Conservation (phyloP, 2,113 vertebrate genomes). For the Mirza zaza region DNA sequence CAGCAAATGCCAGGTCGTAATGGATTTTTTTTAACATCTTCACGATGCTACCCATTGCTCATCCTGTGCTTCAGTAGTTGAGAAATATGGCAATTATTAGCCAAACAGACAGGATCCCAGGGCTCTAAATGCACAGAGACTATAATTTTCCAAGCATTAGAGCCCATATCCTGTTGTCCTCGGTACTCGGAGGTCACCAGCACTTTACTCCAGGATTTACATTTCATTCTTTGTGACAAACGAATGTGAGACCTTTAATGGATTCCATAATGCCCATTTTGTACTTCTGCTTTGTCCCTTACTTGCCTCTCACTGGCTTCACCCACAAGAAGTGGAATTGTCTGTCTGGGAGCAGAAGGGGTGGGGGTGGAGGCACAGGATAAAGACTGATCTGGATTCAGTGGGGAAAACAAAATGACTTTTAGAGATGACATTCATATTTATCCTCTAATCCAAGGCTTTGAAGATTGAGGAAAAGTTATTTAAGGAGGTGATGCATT, state of each 20-base stretch:
- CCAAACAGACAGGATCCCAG: not conserved
- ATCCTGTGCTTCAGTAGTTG: not conserved
- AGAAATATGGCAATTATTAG: slow-evolving; percentile 40
- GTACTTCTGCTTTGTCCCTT: not conserved
- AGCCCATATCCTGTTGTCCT: not conserved
- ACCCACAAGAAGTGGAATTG: not conserved
- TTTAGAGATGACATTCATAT: not conserved
- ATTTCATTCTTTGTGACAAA: slow-evolving; percentile 8
- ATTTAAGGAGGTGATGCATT: not conserved
- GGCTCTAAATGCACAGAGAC: slow-evolving; percentile 1
- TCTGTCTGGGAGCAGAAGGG: not conserved
- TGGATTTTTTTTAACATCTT: slow-evolving; percentile 36
- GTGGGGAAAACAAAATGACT: not conserved
- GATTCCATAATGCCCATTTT: not conserved
- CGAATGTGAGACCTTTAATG: not conserved
- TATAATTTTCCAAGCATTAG: slow-evolving; percentile 60
- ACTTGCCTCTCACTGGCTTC: not conserved
- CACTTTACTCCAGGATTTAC: slow-evolving; percentile 18
- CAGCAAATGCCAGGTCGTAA: not conserved
- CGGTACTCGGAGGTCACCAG: not conserved
- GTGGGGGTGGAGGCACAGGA: not conserved
- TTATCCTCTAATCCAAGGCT: not conserved
- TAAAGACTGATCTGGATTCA: not conserved
- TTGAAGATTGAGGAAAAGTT: not conserved
- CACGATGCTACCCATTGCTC: not conserved